Conservation (phyloP, 2,113 vertebrate species). For the Probosciger aterrimus region DNA sequence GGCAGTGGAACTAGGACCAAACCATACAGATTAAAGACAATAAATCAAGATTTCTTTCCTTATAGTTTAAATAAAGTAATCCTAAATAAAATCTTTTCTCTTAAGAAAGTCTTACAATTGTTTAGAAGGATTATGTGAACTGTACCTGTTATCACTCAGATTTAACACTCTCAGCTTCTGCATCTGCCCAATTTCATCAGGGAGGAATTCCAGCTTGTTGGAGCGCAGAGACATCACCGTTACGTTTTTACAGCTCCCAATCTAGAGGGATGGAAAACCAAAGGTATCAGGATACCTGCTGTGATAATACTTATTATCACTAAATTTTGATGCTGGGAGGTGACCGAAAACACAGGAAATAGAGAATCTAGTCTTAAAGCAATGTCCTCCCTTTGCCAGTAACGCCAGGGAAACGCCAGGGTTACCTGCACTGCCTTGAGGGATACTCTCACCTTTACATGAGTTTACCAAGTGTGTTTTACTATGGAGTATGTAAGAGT, state of each 20-base stretch:
- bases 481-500: background rate
- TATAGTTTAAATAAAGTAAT: background rate
- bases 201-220: conserved; percentile 97
- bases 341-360: background rate
- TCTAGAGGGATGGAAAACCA: conserved; percentile 70
- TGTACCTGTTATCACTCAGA: conserved; percentile 96
- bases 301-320: background rate
- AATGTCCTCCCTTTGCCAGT: background rate
- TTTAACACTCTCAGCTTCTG: conserved; percentile 96
- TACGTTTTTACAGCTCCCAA: conserved; percentile 96
- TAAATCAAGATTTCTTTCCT: background rate
- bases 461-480: background rate
- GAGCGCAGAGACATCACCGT: conserved; percentile 98
- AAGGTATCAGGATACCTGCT: background rate
- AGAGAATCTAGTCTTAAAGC: rapidly evolving
- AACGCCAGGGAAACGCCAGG: rapidly evolving
- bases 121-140: background rate
- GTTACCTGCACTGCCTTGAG: background rate
- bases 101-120: background rate
- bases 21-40: background rate
- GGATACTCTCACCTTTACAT: background rate
- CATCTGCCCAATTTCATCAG: conserved; percentile 99
- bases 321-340: background rate
- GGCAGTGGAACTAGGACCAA: background rate
- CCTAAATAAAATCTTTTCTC: background rate